A percentile compares a stretch with the other conserved stretches of the same genome.
phyloP scores from a whole-genome alignment of 2,888 invertebrate genomes.

The Synanthedon myopaeformis region DNA sequence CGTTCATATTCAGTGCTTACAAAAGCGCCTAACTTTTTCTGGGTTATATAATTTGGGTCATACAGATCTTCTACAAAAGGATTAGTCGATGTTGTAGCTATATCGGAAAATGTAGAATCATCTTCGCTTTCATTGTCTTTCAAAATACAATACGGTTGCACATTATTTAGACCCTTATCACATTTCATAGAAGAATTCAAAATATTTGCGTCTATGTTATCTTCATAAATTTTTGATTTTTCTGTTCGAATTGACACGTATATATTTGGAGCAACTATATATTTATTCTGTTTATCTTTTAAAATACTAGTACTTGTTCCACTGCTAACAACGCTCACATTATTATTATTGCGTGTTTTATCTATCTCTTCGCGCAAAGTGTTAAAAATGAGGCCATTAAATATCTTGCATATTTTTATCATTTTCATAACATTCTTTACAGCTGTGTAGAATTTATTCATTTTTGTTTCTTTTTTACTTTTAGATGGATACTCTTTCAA shows the following conservation, averaged over 20 bases:
- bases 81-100: constrained; percentile 31
- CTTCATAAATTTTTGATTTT: constrained; percentile 17
- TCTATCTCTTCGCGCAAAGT: background rate
- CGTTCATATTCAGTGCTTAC: constrained; percentile 50
- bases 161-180: background rate
- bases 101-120: constrained; percentile 16
- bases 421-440: constrained; percentile 39
- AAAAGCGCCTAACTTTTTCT: constrained; percentile 40
- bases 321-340: background rate
- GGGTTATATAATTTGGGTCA: constrained; percentile 31
- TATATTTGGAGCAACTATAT: constrained; percentile 51
- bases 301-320: constrained; percentile 7
- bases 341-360: background rate
- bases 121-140: constrained; percentile 25
- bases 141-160: constrained; percentile 6
- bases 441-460: constrained; percentile 31
- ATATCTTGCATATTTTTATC: constrained; percentile 42
- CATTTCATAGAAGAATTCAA: background rate
- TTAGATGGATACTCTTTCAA: constrained; percentile 4
- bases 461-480: constrained; percentile 7
- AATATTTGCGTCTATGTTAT: constrained; percentile 1
- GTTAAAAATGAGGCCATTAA: constrained; percentile 16
- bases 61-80: constrained; percentile 39
- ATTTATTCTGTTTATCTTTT: constrained; percentile 33
- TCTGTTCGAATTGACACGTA: constrained; percentile 47